Percentiles rank a stretch among this genome's conserved stretches.
Evolutionary conservation across 2,888 invertebrate genomes (phyloP).

Genomic region (Drosophila cracens): DNA sequence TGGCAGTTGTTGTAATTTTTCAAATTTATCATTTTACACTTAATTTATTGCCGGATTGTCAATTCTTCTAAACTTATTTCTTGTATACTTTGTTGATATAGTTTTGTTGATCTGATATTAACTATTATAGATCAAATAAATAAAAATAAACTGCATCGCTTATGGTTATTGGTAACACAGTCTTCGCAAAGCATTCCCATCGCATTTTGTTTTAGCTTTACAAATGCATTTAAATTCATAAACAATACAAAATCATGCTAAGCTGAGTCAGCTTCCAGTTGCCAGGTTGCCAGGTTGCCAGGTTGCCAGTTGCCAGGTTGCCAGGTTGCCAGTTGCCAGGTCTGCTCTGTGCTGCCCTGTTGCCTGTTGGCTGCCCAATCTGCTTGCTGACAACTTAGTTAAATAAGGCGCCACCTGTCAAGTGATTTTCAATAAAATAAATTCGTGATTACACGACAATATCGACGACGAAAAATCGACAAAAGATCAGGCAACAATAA

Average conservation of each 20-base stretch:
- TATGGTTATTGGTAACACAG: neutral
- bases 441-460: slow-evolving; percentile 84
- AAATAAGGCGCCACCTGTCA: slow-evolving; percentile 84
- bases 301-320: neutral
- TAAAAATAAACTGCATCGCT: neutral
- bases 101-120: neutral
- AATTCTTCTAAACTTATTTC: no score
- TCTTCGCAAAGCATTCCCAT: slow-evolving; percentile 21
- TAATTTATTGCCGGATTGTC: neutral
- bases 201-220: neutral
- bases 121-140: slow-evolving; percentile 1
- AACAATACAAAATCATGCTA: slow-evolving; percentile 24
- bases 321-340: neutral
- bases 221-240: slow-evolving; percentile 41
- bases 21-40: neutral
- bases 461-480: slow-evolving; percentile 76
- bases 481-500: slow-evolving; percentile 75
- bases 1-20: no score
- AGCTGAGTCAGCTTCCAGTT: slow-evolving; percentile 9
- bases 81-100: neutral
- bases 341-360: slow-evolving; percentile 1
- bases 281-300: neutral
- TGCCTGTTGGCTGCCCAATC: slow-evolving; percentile 20
- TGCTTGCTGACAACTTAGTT: slow-evolving; percentile 74
- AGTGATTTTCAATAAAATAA: slow-evolving; percentile 85